Base-by-base conservation (phyloP, 2,888 invertebrate genomes). In the Athetis lepigone region DNA sequence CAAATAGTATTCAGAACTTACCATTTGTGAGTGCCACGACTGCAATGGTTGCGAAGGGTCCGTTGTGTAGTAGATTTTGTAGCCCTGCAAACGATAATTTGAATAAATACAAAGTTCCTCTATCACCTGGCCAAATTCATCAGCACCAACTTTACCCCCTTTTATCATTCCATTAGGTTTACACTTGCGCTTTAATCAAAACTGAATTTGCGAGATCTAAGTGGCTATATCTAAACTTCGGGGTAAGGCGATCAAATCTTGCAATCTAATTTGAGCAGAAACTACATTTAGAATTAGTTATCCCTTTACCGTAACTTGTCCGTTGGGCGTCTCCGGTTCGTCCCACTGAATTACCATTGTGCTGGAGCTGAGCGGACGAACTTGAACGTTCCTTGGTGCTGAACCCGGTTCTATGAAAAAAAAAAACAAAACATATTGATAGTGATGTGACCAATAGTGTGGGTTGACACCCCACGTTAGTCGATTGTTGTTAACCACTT, bases 321-420 rank as follows among this genome's bases (percentile, higher is more conserved):
- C 99, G 89, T 99, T 99, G 49, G 99, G 98, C 58, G 98, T 98
- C 90, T 99, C 98, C 18, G 99, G 99, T 88, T 98, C 98, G 84
- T 98, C 98, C 99, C 99, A 99, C 88, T 98, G 98, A 81, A 99
- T 98, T 62, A 99, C 97, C 97, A 99, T 98, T 37, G 99, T 99
- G 88, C 98, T 98, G 56, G 98, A 98, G 91, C 98, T 99, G 78
- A 99, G 96, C 6, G 99, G 98, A 56, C 98, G 96, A 55, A 98
- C 99, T 95, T 98, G 98, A 40, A 99, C 98, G 92, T 98, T 98
- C 81, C 98, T 96, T 6, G 99, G 99, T 56, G 99, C 98, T 85
- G 98, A 98, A 85, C 99, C 99, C 70, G 99, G 99, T 96, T 98
- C 99, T 99, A 95, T 0, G 36, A 66, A 37, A 63, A 69, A 75